Evolutionary conservation across 1,140 invertebrate species (phyloP), one percentile per base, ranked within the genome.

Genomic region (Heliconius hermathena): DNA sequence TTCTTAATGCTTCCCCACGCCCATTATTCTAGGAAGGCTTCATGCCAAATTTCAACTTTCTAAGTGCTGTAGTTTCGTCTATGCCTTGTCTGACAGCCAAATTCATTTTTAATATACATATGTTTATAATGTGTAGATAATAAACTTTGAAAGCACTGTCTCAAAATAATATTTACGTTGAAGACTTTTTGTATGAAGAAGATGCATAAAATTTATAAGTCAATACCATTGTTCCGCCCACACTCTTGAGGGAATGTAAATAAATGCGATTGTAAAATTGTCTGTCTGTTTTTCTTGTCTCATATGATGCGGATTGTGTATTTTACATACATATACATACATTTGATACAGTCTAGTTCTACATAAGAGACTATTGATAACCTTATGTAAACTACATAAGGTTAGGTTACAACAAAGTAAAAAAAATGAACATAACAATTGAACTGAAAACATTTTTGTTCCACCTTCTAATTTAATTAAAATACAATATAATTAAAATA

Each of bases 211-310:
- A 71, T 77, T 74, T 71, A n/a, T 49, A 71, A 52, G 26, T 71
- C 20, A 79, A 78, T 79, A 41, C 77, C 72, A 84, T 82, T 82
- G 81, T 81, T 74, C 13, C 41, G 71, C 79, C 79, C 75, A 81
- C 79, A 71, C 52, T 66, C 52, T 29, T 46, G 41, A n/a, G 18
- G 22, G 71, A 8, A 60, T 74, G 79, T 77, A 77, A 77, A 71
- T 74, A 77, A 81, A 81, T 74, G 57, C 75, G 26, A 81, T 74
- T 81, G 79, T 77, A 66, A 41, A 76, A 71, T 72, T 49, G n/a
- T 13, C 36, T 9, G n/a, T 72, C 8, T 76, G 46, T 78, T 82
- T 79, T 79, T 72, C 74, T 78, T 76, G 76, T 72, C 66, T 75
- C 71, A 78, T 70, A 71, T 54, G 60, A 74, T 33, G 36, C 36